A percentile compares a stretch with the other conserved stretches of the same genome.
These are phyloP conservation scores for Drosophila testacea DNA, from an alignment of 2,888 invertebrate species.

Conservation along the genomic window DNA sequence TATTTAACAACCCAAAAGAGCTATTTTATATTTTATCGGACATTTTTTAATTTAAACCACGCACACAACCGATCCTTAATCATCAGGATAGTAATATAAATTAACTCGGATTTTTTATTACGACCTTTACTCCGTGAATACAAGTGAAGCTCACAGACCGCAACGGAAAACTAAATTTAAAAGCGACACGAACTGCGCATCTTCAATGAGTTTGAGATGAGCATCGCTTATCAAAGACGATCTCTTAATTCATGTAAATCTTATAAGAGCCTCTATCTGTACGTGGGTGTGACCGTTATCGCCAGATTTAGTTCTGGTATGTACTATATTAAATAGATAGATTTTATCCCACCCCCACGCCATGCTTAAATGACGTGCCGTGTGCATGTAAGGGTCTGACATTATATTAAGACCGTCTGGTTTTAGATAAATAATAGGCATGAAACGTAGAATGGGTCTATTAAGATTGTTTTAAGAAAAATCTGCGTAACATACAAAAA, in stretches of 20 bases:
- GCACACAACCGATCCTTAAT: too few species aligned
- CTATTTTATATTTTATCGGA: too few species aligned
- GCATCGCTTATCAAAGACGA: slow-evolving; percentile 48
- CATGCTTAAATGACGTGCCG: neutral
- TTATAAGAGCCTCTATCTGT: slow-evolving; percentile 35
- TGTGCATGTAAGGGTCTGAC: slow-evolving; percentile 7
- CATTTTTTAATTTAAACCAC: too few species aligned
- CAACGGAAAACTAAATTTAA: slow-evolving; percentile 50
- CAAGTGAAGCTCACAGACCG: slow-evolving; percentile 37
- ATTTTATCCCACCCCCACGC: slow-evolving; percentile 36
- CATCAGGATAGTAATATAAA: slow-evolving; percentile 15
- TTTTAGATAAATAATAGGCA: slow-evolving; percentile 15
- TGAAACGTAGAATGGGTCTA: too few species aligned
- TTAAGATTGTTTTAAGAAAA: too few species aligned
- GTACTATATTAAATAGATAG: slow-evolving; percentile 25
- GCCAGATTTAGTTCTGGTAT: slow-evolving; percentile 40
- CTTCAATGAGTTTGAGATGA: slow-evolving; percentile 34
- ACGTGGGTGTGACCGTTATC: slow-evolving; percentile 39
- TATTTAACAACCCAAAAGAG: too few species aligned
- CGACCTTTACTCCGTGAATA: slow-evolving; percentile 16
- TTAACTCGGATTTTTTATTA: neutral
- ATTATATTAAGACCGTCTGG: slow-evolving; percentile 8
- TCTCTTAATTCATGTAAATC: slow-evolving; percentile 63
- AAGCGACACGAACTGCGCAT: slow-evolving; percentile 25
- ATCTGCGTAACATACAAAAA: too few species aligned